Percentiles rank a stretch among this genome's conserved stretches.
These are phyloP conservation scores for Laterallus jamaicensis DNA, from an alignment of 2,113 vertebrate species.

Conservation along the genomic window DNA sequence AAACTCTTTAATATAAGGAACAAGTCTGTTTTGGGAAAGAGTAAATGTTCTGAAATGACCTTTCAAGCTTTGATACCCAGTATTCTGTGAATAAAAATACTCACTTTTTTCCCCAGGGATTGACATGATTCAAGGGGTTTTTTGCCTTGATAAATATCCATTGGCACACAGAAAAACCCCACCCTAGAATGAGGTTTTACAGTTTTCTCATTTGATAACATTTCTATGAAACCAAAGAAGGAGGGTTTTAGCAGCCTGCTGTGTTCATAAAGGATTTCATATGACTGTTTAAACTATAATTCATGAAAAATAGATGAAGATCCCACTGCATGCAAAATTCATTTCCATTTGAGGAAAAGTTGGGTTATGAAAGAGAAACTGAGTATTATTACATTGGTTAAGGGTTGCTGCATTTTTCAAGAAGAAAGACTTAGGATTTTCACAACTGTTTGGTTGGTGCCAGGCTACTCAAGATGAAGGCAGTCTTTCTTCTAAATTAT, in stretches of 20 bases:
- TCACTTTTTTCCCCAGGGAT: neutral
- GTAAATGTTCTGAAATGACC: conserved; percentile 27
- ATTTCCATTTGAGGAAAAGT: conserved; percentile 35
- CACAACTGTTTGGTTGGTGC: neutral
- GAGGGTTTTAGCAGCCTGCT: neutral
- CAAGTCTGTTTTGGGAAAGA: conserved; percentile 19
- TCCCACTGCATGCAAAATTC: conserved; percentile 25
- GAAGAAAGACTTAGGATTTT: neutral
- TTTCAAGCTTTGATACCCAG: conserved; percentile 19
- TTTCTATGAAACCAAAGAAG: neutral
- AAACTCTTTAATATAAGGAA: conserved; percentile 2
- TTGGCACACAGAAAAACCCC: neutral
- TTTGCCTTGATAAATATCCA: conserved; percentile 11
- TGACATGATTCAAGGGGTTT: neutral
- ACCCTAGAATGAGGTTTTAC: neutral
- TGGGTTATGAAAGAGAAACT: conserved; percentile 20
- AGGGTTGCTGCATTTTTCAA: conserved; percentile 33
- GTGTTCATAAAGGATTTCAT: conserved; percentile 26
- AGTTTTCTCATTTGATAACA: neutral
- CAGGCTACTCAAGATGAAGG: neutral
- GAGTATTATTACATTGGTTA: neutral
- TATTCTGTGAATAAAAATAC: conserved; percentile 29
- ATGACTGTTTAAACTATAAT: conserved; percentile 8
- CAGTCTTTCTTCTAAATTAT: neutral
- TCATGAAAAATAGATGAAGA: conserved; percentile 54